These are phyloP conservation scores for Aelia acuminata DNA, from an alignment of 2,888 invertebrate genomes.

Conservation along the genomic window DNA sequence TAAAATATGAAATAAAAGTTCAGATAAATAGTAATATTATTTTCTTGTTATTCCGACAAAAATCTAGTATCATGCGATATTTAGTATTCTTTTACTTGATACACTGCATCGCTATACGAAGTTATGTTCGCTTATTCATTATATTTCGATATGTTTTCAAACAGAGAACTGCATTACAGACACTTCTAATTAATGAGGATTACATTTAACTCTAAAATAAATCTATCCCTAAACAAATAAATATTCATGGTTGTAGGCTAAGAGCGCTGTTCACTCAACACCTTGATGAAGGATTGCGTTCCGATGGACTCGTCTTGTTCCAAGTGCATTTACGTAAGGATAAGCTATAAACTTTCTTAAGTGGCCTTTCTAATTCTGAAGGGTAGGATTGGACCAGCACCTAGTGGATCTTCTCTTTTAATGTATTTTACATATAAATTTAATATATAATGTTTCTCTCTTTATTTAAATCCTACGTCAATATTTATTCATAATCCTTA, in stretches of 20 bases:
- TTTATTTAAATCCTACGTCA: neutral
- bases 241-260: neutral
- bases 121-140: too few relatives aligned
- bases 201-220: neutral
- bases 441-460: neutral
- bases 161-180: too few relatives aligned
- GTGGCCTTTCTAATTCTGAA: constrained; percentile 10
- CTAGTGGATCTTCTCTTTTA: neutral
- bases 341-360: neutral
- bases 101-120: too few relatives aligned
- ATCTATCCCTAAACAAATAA: neutral
- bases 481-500: neutral
- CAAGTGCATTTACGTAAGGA: neutral
- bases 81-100: too few relatives aligned
- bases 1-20: too few relatives aligned
- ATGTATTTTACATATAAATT: neutral
- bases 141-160: too few relatives aligned
- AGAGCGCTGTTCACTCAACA: neutral
- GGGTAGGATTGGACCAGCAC: neutral
- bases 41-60: too few relatives aligned
- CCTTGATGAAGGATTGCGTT: neutral
- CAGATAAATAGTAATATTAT: too few relatives aligned
- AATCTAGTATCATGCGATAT: too few relatives aligned
- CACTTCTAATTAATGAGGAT: neutral
- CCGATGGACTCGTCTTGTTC: neutral